A percentile compares a stretch with the other conserved stretches of the same genome.
Conservation (phyloP, 53 echinoderm and acorn worm genomes). For the Arbacia lixula region DNA sequence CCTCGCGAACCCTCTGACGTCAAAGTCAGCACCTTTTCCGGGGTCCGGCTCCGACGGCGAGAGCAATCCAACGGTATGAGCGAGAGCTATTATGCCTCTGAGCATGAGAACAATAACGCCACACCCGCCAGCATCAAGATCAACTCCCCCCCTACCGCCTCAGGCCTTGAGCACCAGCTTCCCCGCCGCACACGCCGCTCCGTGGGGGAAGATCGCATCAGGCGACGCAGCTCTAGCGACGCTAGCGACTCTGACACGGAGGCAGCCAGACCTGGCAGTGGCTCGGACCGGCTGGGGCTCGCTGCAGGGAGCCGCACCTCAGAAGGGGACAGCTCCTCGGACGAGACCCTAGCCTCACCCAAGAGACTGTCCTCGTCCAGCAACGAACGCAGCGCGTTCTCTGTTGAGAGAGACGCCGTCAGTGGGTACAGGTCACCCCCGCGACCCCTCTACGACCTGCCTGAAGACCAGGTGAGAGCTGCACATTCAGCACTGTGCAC, state of each 20-base stretch:
- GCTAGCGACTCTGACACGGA: constrained; percentile 69
- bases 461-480: constrained; percentile 91
- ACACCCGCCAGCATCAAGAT: constrained; percentile 37
- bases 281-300: no score
- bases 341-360: constrained; percentile 59
- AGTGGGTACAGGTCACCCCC: constrained; percentile 44
- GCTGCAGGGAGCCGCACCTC: constrained; percentile 42
- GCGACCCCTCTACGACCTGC: constrained; percentile 77
- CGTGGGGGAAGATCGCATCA: constrained; percentile 76
- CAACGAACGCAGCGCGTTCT: constrained; percentile 36
- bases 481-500: no score
- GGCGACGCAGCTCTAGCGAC: constrained; percentile 65
- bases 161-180: constrained; percentile 68
- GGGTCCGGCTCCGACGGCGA: constrained; percentile 24
- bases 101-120: constrained; percentile 40
- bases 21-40: constrained; percentile 19
- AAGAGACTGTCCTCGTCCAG: constrained; percentile 32
- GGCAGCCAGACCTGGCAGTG: constrained; percentile 37
- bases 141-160: constrained; percentile 67
- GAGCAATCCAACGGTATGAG: constrained; percentile 10
- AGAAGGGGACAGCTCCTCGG: constrained; percentile 73
- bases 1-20: constrained; percentile 27
- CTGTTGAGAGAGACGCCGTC: constrained; percentile 15
- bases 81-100: constrained; percentile 37
- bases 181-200: constrained; percentile 79